Conservation (phyloP, 2,888 invertebrate species). For the Pterostichus niger region DNA sequence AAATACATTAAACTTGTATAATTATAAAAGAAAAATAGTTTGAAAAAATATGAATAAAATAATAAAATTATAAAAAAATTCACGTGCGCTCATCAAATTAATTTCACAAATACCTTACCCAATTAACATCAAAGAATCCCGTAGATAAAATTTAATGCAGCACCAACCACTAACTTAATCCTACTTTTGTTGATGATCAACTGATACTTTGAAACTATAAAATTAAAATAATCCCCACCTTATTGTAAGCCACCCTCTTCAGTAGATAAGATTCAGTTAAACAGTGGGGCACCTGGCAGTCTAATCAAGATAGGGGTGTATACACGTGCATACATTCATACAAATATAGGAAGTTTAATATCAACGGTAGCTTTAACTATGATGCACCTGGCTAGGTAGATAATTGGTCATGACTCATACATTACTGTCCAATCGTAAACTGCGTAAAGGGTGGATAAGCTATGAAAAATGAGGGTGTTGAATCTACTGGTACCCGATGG, state of each 20-base stretch:
- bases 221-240: conserved; percentile 63
- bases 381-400: conserved; percentile 74
- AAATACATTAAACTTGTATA: neutral
- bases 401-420: conserved; percentile 72
- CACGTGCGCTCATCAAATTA: neutral
- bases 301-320: conserved; percentile 62
- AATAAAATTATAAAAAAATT: neutral
- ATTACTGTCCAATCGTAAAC: conserved; percentile 55
- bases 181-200: conserved; percentile 62
- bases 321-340: conserved; percentile 14
- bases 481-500: conserved; percentile 71
- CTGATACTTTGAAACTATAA: conserved; percentile 61
- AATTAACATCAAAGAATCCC: conserved; percentile 36
- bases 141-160: conserved; percentile 14
- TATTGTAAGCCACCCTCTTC: conserved; percentile 48
- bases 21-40: neutral
- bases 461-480: conserved; percentile 70
- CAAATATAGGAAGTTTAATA: conserved; percentile 54
- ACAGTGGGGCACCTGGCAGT: conserved; percentile 66
- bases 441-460: conserved; percentile 71
- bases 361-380: conserved; percentile 59
- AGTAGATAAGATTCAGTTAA: conserved; percentile 63
- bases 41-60: neutral
- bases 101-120: conserved; percentile 33
- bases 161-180: conserved; percentile 51